Evolutionary conservation across 1,140 invertebrate genomes (phyloP).

Genomic region (Scaptomyza graminum): DNA sequence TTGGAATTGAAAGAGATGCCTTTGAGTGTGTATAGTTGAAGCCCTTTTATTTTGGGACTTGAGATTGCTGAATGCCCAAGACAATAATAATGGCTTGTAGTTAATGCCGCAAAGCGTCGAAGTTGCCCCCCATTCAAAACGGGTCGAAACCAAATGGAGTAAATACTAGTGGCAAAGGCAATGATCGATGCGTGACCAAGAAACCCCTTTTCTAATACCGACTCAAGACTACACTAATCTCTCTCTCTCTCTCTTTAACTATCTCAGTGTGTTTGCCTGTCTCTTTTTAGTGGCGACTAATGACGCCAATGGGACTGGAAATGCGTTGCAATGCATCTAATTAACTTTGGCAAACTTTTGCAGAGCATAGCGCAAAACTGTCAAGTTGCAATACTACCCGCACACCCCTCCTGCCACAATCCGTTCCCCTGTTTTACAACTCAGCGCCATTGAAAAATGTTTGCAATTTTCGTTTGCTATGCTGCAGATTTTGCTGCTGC

Average conservation of each 20-base stretch:
- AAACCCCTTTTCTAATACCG: conserved; percentile 20
- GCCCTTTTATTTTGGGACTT: conserved; percentile 29
- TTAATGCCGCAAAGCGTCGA: conserved; percentile 65
- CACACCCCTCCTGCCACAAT: too few relatives aligned
- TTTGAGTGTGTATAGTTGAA: conserved; percentile 36
- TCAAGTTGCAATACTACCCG: conserved; percentile 10
- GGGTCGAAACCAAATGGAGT: background rate
- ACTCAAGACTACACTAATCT: conserved; percentile 19
- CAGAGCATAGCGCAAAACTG: conserved; percentile 1
- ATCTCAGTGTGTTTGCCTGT: background rate
- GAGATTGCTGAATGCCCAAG: conserved; percentile 54
- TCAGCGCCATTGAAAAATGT: conserved; percentile 36
- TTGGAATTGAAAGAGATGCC: conserved; percentile 16
- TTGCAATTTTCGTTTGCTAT: conserved; percentile 35
- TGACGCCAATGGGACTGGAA: conserved; percentile 60
- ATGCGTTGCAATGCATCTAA: conserved; percentile 65
- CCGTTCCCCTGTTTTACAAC: background rate
- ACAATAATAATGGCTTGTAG: conserved; percentile 79
- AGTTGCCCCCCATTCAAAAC: conserved; percentile 28
- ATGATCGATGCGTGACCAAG: conserved; percentile 32
- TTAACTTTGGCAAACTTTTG: conserved; percentile 54
- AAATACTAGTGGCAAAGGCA: conserved; percentile 7
- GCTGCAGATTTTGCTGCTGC: conserved; percentile 35
- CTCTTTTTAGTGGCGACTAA: conserved; percentile 41
- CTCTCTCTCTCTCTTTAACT: background rate